Conservation (phyloP, 2,888 invertebrate species). For the Lithophane ornitopus region DNA sequence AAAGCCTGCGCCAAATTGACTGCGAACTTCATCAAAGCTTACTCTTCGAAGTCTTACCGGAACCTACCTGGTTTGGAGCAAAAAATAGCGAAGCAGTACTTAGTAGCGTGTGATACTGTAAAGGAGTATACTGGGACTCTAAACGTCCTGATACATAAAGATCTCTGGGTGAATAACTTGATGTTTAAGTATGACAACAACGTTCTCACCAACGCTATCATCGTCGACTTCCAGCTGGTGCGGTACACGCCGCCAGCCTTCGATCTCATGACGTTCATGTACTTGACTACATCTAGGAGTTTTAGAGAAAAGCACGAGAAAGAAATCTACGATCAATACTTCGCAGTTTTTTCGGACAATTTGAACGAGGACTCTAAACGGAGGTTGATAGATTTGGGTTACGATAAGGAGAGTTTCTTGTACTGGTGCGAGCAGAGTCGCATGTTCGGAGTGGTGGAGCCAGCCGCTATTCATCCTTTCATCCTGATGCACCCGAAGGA, state of each 20-base stretch:
- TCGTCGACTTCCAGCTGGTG: slow-evolving; percentile 83
- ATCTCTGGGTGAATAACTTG: slow-evolving; percentile 85
- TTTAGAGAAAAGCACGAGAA: slow-evolving; percentile 77
- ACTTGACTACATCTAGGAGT: slow-evolving; percentile 75
- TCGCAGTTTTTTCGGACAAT: slow-evolving; percentile 69
- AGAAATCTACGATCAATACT: slow-evolving; percentile 75
- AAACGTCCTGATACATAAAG: slow-evolving; percentile 83
- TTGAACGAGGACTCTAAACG: slow-evolving; percentile 70
- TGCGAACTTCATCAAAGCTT: slow-evolving; percentile 74
- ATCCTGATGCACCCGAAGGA: slow-evolving; percentile 72
- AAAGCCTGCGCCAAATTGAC: slow-evolving; percentile 78
- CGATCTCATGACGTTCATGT: slow-evolving; percentile 79
- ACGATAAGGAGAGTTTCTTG: slow-evolving; percentile 68
- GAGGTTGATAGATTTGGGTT: slow-evolving; percentile 71
- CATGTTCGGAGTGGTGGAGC: slow-evolving; percentile 70
- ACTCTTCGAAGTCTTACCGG: slow-evolving; percentile 73
- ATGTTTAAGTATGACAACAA: slow-evolving; percentile 79
- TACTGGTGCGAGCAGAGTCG: slow-evolving; percentile 72
- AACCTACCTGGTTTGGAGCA: slow-evolving; percentile 70
- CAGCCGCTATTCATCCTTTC: slow-evolving; percentile 69
- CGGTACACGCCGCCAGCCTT: slow-evolving; percentile 84
- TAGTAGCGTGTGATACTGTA: slow-evolving; percentile 76
- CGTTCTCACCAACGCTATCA: slow-evolving; percentile 74
- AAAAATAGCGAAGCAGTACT: slow-evolving; percentile 67
- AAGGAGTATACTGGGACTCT: slow-evolving; percentile 73